A percentile compares a stretch with the other conserved stretches of the same genome.
These are phyloP conservation scores for Anguilla marmorata DNA, from an alignment of 2,797 vertebrate genomes.

Conservation along the genomic window DNA sequence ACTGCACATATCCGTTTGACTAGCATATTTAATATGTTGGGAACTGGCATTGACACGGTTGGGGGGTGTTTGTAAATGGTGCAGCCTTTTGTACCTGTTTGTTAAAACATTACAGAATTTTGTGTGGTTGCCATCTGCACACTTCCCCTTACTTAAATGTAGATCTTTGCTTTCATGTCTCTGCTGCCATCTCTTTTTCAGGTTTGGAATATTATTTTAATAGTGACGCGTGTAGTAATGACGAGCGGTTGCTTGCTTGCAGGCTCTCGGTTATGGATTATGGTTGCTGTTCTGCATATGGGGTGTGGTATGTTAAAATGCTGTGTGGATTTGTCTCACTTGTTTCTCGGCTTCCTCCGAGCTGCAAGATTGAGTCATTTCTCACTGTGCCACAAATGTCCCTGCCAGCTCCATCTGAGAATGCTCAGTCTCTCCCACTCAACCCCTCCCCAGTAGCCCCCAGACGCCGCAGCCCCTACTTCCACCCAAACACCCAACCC, in stretches of 20 bases:
- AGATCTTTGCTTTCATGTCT: no score
- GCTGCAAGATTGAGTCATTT: constrained; percentile 57
- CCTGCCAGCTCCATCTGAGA: constrained; percentile 36
- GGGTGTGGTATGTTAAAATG: background rate
- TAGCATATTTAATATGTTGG: background rate
- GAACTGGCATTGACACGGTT: background rate
- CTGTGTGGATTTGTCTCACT: background rate
- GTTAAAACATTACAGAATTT: background rate
- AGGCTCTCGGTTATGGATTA: background rate
- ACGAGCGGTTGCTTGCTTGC: background rate
- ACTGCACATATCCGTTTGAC: background rate
- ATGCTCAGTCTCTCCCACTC: background rate
- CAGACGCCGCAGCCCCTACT: background rate
- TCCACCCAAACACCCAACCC: background rate
- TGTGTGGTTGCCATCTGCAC: background rate
- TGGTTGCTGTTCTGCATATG: background rate
- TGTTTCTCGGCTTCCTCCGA: background rate
- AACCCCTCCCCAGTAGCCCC: background rate
- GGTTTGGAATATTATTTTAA: background rate
- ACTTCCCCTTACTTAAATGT: background rate
- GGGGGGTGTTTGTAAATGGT: background rate
- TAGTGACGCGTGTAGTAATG: background rate
- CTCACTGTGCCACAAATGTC: constrained; percentile 49
- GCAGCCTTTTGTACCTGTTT: background rate
- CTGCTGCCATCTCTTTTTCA: no score